phyloP scores from a whole-genome alignment of 2,797 vertebrate species.

The Myotis planiceps region DNA sequence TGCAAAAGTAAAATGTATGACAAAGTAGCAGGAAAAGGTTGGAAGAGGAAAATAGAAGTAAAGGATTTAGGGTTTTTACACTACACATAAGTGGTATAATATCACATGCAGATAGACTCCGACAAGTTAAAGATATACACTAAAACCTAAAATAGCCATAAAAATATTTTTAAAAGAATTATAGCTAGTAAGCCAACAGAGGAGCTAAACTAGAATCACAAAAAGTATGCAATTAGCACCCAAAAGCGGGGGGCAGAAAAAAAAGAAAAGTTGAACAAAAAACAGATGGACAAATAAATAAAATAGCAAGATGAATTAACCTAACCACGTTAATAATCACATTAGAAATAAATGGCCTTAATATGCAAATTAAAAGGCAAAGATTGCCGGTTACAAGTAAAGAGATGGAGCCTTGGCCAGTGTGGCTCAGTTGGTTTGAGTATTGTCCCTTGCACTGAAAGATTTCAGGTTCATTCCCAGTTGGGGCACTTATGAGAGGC shows the following conservation, averaged over 20 bases:
- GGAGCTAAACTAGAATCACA: neutral
- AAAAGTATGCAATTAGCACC: neutral
- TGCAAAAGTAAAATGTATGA: slow-evolving; percentile 24
- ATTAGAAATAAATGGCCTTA: slow-evolving; percentile 58
- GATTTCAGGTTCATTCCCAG: neutral
- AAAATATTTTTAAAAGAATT: neutral
- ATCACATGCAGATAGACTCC: neutral
- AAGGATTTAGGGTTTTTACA: neutral
- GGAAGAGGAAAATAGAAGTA: neutral
- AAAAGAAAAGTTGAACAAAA: neutral
- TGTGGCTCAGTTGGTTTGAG: neutral
- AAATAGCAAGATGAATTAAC: neutral
- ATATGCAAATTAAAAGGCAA: neutral
- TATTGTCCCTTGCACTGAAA: neutral
- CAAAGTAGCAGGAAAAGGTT: neutral
- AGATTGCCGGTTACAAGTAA: slow-evolving; percentile 5
- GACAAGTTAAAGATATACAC: neutral
- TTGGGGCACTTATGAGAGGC: neutral
- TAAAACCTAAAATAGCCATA: neutral
- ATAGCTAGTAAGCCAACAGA: neutral
- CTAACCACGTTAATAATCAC: neutral
- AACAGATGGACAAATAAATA: neutral
- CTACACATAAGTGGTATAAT: neutral
- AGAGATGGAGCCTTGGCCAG: neutral
- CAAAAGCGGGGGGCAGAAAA: neutral